These are phyloP conservation scores for Mayetiola destructor DNA, from an alignment of 2,888 invertebrate species.

Conservation along the genomic window DNA sequence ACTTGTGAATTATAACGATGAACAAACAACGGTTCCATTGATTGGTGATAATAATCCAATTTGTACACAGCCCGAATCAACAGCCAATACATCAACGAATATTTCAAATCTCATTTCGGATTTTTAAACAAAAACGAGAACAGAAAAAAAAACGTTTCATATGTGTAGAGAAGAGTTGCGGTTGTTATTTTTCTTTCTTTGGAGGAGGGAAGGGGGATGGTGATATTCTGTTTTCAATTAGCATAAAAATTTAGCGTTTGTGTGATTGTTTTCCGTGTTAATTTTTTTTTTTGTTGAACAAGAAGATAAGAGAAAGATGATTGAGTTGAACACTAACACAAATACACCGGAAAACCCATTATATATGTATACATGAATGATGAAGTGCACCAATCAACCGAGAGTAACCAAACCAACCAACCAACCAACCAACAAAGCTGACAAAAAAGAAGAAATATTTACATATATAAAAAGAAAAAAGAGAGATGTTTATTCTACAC, in stretches of 20 bases:
- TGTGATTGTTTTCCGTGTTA: too few species aligned
- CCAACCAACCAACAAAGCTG: too few species aligned
- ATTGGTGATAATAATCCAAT: conserved; percentile 28
- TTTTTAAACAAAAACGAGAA: not conserved
- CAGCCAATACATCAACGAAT: conserved; percentile 19
- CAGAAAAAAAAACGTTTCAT: not conserved
- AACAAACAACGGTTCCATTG: conserved; percentile 16
- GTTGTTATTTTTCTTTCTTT: conserved; percentile 19
- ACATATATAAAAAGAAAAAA: too few species aligned
- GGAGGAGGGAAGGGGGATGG: conserved; percentile 8
- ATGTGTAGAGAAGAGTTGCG: conserved; percentile 1
- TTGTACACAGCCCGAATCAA: conserved; percentile 33
- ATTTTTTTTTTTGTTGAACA: too few species aligned
- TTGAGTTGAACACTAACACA: too few species aligned
- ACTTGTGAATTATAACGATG: conserved; percentile 11
- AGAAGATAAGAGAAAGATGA: not conserved
- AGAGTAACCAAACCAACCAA: too few species aligned
- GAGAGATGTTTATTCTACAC: too few species aligned
- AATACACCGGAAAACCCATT: too few species aligned
- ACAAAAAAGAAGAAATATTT: too few species aligned
- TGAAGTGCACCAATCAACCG: too few species aligned
- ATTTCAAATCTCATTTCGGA: conserved; percentile 11
- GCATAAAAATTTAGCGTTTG: not conserved
- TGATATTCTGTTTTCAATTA: conserved; percentile 11
- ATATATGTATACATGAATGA: too few species aligned